Evolutionary conservation across 2,888 invertebrate species (phyloP).

Genomic region (Zygogramma bicolorata): DNA sequence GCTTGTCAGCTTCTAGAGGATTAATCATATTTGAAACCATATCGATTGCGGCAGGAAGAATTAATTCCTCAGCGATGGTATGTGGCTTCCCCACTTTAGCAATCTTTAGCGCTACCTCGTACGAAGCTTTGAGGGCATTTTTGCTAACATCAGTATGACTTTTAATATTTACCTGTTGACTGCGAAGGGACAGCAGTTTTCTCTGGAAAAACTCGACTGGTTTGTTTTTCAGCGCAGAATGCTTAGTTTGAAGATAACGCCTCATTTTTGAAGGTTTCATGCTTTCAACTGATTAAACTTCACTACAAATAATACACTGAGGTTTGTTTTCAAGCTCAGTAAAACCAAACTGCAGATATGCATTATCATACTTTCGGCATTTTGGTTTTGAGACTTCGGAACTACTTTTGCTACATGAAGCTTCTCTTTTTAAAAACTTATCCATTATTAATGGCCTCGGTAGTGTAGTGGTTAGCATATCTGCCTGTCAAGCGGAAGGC

Average conservation of each 20-base stretch:
- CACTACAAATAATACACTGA: slow-evolving; percentile 10
- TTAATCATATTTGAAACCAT: slow-evolving; percentile 10
- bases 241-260: slow-evolving; percentile 6
- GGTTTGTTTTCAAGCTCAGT: slow-evolving; percentile 10
- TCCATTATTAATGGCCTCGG: not conserved
- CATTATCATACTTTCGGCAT: slow-evolving; percentile 1
- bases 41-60: slow-evolving; percentile 10
- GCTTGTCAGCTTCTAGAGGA: not conserved
- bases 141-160: not conserved
- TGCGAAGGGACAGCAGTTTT: slow-evolving; percentile 13
- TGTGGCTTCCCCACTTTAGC: too few species aligned
- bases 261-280: too few species aligned
- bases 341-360: slow-evolving; percentile 11
- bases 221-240: slow-evolving; percentile 14
- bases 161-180: slow-evolving; percentile 10
- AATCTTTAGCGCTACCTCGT: too few species aligned
- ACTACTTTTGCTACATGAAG: not conserved
- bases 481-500: too few species aligned
- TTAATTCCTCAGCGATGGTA: slow-evolving; percentile 9
- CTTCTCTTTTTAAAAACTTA: not conserved
- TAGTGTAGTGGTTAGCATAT: too few species aligned
- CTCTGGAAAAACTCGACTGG: slow-evolving; percentile 11
- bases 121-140: too few species aligned
- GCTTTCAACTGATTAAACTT: not conserved
- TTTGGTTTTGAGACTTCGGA: not conserved